phyloP scores from a whole-genome alignment of 2,113 vertebrate genomes.

The Macquaria ambigua region DNA sequence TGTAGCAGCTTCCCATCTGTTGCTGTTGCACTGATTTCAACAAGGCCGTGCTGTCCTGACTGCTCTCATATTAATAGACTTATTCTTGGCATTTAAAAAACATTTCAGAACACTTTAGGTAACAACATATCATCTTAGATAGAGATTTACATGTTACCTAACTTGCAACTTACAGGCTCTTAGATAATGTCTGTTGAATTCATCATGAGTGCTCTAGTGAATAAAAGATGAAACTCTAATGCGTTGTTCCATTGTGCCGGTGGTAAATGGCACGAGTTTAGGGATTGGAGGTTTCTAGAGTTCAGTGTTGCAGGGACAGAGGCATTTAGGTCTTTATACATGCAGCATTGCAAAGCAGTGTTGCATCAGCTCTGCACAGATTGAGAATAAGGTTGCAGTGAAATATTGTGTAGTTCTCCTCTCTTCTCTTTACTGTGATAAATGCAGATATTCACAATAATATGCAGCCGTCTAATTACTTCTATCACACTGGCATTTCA shows the following conservation, averaged over 20 bases:
- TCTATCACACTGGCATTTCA: conserved; percentile 16
- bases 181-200: conserved; percentile 65
- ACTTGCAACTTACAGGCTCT: conserved; percentile 25
- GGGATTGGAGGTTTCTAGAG: conserved; percentile 32
- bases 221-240: conserved; percentile 60
- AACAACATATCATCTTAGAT: conserved; percentile 25
- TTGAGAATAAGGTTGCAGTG: conserved; percentile 11
- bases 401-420: not conserved
- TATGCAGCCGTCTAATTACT: conserved; percentile 22
- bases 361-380: not conserved
- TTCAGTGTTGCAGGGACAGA: conserved; percentile 21
- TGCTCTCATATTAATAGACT: conserved; percentile 27
- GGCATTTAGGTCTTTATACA: conserved; percentile 13
- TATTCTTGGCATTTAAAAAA: conserved; percentile 45
- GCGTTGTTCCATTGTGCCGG: conserved; percentile 12
- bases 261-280: conserved; percentile 36
- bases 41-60: not conserved
- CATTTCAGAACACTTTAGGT: conserved; percentile 24
- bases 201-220: conserved; percentile 46
- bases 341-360: conserved; percentile 19
- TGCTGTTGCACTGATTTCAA: conserved; percentile 1
- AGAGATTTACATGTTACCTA: conserved; percentile 23
- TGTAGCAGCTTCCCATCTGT: conserved; percentile 69
- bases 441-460: conserved; percentile 13
- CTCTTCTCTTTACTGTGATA: not conserved